phyloP scores from a whole-genome alignment of 2,797 vertebrate species.

The Sphenodon punctatus region DNA sequence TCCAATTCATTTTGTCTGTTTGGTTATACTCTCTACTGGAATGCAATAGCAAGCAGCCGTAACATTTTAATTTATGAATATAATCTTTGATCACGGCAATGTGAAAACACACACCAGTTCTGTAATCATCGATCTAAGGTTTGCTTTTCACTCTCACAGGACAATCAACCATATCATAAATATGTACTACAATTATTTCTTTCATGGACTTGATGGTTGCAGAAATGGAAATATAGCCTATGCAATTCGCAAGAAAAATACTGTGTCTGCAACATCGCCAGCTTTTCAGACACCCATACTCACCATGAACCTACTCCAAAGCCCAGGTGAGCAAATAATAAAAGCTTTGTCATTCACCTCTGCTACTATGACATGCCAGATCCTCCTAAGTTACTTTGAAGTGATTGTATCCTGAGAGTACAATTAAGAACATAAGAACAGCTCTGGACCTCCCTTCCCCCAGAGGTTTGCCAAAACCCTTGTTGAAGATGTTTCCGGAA shows the following conservation, averaged over 20 bases:
- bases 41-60: conserved; percentile 38
- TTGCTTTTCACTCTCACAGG: not conserved
- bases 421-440: too few relatives aligned
- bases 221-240: conserved; percentile 12
- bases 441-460: too few relatives aligned
- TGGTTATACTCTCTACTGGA: conserved; percentile 47
- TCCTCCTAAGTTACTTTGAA: too few relatives aligned
- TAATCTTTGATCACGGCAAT: conserved; percentile 29
- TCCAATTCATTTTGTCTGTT: conserved; percentile 56
- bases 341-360: too few relatives aligned
- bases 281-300: too few relatives aligned
- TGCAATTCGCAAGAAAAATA: not conserved
- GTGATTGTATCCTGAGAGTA: too few relatives aligned
- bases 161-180: not conserved
- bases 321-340: too few relatives aligned
- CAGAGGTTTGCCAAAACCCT: too few relatives aligned
- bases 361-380: too few relatives aligned
- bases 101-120: conserved; percentile 21
- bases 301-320: too few relatives aligned
- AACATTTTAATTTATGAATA: conserved; percentile 25
- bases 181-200: not conserved
- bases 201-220: not conserved
- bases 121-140: not conserved
- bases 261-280: not conserved
- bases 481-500: too few relatives aligned